phyloP scores from a whole-genome alignment of 2,113 vertebrate species.

The Speoplatyrhinus poulsoni region DNA sequence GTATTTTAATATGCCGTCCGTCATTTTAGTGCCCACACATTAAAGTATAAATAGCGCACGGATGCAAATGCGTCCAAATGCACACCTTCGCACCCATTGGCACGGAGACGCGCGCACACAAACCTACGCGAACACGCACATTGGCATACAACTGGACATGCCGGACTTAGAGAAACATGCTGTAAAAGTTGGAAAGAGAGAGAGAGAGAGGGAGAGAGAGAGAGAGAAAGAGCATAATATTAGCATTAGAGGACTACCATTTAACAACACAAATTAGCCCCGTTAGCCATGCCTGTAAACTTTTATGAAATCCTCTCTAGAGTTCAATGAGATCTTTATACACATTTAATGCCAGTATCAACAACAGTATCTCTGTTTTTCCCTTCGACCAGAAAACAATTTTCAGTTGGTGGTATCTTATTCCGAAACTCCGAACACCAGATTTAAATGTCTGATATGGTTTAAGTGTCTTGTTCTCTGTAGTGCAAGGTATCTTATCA shows the following conservation, averaged over 20 bases:
- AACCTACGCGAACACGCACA: neutral
- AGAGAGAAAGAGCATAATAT: neutral
- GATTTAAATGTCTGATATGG: no score
- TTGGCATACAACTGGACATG: slow-evolving; percentile 21
- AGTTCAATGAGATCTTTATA: neutral
- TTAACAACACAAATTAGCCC: no score
- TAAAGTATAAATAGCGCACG: slow-evolving; percentile 64
- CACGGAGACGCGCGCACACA: neutral
- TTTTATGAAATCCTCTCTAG: neutral
- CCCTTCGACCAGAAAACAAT: no score
- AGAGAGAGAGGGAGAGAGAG: slow-evolving; percentile 47
- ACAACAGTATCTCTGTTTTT: no score
- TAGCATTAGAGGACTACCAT: slow-evolving; percentile 45
- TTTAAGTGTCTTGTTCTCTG: no score
- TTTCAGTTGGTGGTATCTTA: no score
- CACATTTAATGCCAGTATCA: neutral
- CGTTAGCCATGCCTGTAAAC: no score
- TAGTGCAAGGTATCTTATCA: no score
- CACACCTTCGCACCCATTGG: neutral
- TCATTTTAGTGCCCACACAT: slow-evolving; percentile 69
- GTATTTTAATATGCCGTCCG: slow-evolving; percentile 68
- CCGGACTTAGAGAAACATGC: neutral
- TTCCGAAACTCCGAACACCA: no score
- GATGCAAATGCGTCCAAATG: slow-evolving; percentile 16
- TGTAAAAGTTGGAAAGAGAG: slow-evolving; percentile 10